Evolutionary conservation across 2,797 vertebrate genomes (phyloP).

Genomic region (Gymnopithys bicolor): DNA sequence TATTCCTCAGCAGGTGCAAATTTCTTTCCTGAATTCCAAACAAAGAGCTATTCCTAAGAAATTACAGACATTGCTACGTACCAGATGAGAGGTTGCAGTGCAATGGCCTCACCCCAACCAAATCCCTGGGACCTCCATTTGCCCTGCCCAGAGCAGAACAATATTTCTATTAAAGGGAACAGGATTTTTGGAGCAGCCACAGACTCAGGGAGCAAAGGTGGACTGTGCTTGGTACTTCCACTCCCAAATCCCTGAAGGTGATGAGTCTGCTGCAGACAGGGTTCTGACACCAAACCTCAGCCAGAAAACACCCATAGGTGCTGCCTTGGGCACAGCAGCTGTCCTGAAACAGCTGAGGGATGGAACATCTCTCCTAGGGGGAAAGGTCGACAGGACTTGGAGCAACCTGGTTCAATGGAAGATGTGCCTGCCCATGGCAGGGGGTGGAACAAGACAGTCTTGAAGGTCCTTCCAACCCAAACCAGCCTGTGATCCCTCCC

Average conservation of each 20-base stretch:
- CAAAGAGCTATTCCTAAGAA: background rate
- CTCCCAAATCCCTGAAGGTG: background rate
- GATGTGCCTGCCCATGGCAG: background rate
- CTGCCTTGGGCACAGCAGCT: background rate
- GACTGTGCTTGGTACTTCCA: background rate
- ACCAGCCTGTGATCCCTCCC: background rate
- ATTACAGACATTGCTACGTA: background rate
- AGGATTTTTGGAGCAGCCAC: background rate
- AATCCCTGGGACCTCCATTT: background rate
- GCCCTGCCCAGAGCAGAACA: background rate
- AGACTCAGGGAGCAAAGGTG: background rate
- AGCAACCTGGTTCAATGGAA: background rate
- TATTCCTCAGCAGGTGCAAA: background rate
- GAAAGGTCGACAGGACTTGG: background rate
- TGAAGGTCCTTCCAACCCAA: background rate
- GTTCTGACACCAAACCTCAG: background rate
- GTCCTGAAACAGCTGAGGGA: background rate
- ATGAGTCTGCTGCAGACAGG: rapidly evolving
- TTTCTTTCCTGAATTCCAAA: background rate
- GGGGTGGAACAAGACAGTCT: background rate
- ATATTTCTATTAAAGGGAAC: background rate
- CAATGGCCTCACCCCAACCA: background rate
- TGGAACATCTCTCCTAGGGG: background rate
- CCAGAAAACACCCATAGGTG: background rate
- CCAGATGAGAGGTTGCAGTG: background rate